Base-by-base conservation (phyloP, 1,140 invertebrate genomes). In the Anastrepha ludens region DNA sequence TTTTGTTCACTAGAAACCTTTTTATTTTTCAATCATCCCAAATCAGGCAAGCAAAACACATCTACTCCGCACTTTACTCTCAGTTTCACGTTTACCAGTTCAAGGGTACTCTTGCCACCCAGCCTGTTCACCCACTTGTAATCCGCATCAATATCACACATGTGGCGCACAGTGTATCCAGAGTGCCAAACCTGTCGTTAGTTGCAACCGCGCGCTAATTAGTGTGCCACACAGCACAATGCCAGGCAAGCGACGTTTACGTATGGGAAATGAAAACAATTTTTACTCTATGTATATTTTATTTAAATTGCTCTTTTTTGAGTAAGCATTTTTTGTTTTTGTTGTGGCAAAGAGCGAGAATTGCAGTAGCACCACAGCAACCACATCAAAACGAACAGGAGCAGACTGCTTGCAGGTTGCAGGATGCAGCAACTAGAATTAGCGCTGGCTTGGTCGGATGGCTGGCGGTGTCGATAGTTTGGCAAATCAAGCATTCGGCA, bases 321-420 rank as follows among this genome's bases (percentile, higher is more conserved):
- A 81, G 13, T 17, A 13, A 47, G 70, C 29, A 29, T 29, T 81
- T 81, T 81, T 50, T 81, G 74, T 81, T 81, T 81, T 81, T 81
- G 47, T 62, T 55, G 39, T 44, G 74, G 17, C n/a, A 7, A 13
- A 6, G n/a, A 55, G 47, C 47, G 47, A 29, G 29, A 81, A 81
- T 81, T 55, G 74, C 47, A 20, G n/a, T 8, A 81, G 17, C 47
- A 7, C 74, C 74, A 81, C 50, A 11, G 74, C 15, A 55, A 55
- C 74, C 74, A 55, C 74, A 81, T 81, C 50, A 81, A 55, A 81
- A 81, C 74, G 74, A 81, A 81, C n/a, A 58, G 47, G 6, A 81
- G 17, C 50, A 20, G 29, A 17, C 74, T 1, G 17, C 6, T 55
- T 55, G 50, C 50, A 55, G 50, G 50, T 7, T 1, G 17, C 17